Evolutionary conservation across 1,140 invertebrate genomes (phyloP).

Genomic region (Drosophila sulfurigaster): DNA sequence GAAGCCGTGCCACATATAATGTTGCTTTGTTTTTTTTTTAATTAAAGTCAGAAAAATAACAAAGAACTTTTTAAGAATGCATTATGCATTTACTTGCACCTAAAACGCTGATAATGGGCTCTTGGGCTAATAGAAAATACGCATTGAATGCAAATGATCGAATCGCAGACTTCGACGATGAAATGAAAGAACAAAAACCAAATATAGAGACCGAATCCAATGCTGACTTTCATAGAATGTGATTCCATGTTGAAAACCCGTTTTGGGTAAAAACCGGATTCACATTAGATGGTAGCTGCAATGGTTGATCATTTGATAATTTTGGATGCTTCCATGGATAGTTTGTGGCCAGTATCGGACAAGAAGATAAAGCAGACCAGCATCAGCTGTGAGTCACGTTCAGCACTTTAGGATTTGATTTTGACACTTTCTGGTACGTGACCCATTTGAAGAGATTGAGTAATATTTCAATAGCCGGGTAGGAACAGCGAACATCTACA

Average conservation of each 20-base stretch:
- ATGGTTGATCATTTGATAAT: slow-evolving; percentile 29
- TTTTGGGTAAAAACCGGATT: slow-evolving; percentile 41
- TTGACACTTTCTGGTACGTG: slow-evolving; percentile 34
- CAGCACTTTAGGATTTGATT: slow-evolving; percentile 33
- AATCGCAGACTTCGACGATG: slow-evolving; percentile 26
- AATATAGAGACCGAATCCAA: slow-evolving; percentile 8
- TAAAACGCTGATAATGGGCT: slow-evolving; percentile 67
- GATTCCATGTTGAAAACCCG: slow-evolving; percentile 37
- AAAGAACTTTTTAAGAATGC: slow-evolving; percentile 55
- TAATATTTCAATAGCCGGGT: slow-evolving; percentile 39
- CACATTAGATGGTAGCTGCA: slow-evolving; percentile 41
- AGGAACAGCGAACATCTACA: slow-evolving; percentile 1
- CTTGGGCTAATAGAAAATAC: slow-evolving; percentile 47
- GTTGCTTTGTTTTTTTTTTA: slow-evolving; percentile 36
- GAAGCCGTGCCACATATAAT: slow-evolving; percentile 12
- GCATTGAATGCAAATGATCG: slow-evolving; percentile 77
- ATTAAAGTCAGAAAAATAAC: slow-evolving; percentile 34
- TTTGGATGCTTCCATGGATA: slow-evolving; percentile 25
- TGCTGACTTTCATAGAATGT: slow-evolving; percentile 49
- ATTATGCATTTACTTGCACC: slow-evolving; percentile 62
- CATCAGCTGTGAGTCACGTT: slow-evolving; percentile 51
- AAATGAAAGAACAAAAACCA: slow-evolving; percentile 1
- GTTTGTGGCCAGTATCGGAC: slow-evolving; percentile 18
- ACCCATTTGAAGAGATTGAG: slow-evolving; percentile 35
- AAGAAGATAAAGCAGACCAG: slow-evolving; percentile 16